These are phyloP conservation scores for Aphelocoma coerulescens DNA, from an alignment of 2,113 vertebrate species.

Conservation along the genomic window DNA sequence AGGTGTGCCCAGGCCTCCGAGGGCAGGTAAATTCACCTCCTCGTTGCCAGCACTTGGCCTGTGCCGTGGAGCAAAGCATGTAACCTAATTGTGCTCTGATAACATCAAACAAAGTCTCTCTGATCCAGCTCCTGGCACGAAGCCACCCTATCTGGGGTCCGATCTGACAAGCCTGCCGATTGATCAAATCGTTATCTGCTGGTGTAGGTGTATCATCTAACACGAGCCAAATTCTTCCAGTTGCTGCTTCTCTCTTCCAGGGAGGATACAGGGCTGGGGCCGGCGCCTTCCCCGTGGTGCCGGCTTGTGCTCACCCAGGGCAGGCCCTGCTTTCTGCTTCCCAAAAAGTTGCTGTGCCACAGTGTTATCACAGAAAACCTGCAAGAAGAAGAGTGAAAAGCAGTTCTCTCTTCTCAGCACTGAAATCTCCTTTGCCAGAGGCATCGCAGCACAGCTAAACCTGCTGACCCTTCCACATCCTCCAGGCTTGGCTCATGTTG, in stretches of 20 bases:
- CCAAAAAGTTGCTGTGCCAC: rapidly evolving
- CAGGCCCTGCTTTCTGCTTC: not conserved
- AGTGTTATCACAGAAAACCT: not conserved
- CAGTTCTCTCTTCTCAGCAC: not conserved
- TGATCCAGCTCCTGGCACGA: constrained; percentile 51
- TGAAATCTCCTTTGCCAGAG: not conserved
- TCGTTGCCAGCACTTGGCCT: not conserved
- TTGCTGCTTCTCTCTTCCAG: not conserved
- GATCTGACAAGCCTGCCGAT: constrained; percentile 65
- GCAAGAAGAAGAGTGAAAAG: not conserved
- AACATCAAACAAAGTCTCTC: constrained; percentile 55
- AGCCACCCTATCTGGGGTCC: constrained; percentile 52
- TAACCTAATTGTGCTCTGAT: constrained; percentile 60
- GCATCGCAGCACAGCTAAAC: not conserved
- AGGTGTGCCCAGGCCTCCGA: not conserved
- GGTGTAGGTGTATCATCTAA: constrained; percentile 39
- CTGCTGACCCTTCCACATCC: rapidly evolving
- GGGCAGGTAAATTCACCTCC: not conserved
- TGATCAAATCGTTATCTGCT: constrained; percentile 67
- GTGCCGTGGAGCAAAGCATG: not conserved
- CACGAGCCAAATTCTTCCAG: constrained; percentile 43
- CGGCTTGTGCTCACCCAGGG: not conserved
- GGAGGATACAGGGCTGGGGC: not conserved
- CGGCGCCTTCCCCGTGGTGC: not conserved
- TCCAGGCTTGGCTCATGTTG: not conserved